phyloP scores from a whole-genome alignment of 2,888 invertebrate species.

The Cataglyphis albicans region DNA sequence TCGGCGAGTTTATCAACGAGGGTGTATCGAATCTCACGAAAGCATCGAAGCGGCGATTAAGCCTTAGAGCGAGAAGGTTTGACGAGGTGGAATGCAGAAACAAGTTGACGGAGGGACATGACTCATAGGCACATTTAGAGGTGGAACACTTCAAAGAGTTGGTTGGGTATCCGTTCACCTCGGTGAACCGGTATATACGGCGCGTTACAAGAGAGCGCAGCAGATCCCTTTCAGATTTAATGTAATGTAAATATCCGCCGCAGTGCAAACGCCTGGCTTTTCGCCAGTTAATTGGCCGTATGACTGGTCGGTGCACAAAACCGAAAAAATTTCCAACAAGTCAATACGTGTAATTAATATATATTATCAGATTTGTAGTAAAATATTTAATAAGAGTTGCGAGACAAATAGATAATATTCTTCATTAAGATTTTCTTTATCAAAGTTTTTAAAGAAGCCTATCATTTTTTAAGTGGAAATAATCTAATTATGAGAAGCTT shows the following conservation, averaged over 20 bases:
- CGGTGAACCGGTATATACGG: slow-evolving; percentile 66
- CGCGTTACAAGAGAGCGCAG: slow-evolving; percentile 63
- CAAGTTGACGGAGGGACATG: slow-evolving; percentile 71
- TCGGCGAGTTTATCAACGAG: slow-evolving; percentile 59
- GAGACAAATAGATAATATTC: background rate
- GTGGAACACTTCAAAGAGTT: slow-evolving; percentile 71
- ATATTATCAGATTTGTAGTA: background rate
- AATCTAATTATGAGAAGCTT: background rate
- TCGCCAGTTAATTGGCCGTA: slow-evolving; percentile 70
- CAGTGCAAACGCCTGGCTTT: slow-evolving; percentile 66
- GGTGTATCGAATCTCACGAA: slow-evolving; percentile 50
- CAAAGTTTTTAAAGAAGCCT: background rate
- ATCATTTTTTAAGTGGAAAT: background rate
- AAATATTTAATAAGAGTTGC: background rate
- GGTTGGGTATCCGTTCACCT: slow-evolving; percentile 63
- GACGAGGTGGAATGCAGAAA: slow-evolving; percentile 71
- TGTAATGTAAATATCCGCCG: slow-evolving; percentile 81
- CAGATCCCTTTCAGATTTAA: slow-evolving; percentile 78
- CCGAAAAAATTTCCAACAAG: slow-evolving; percentile 45
- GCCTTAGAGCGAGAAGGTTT: slow-evolving; percentile 68
- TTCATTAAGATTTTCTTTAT: background rate
- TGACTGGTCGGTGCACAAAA: slow-evolving; percentile 51
- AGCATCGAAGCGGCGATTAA: slow-evolving; percentile 69
- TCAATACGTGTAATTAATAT: slow-evolving; percentile 39
- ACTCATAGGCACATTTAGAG: slow-evolving; percentile 70